Evolutionary conservation across 2,888 invertebrate species (phyloP), one percentile per base, ranked within the genome.

Genomic region (Athetis lepigone): DNA sequence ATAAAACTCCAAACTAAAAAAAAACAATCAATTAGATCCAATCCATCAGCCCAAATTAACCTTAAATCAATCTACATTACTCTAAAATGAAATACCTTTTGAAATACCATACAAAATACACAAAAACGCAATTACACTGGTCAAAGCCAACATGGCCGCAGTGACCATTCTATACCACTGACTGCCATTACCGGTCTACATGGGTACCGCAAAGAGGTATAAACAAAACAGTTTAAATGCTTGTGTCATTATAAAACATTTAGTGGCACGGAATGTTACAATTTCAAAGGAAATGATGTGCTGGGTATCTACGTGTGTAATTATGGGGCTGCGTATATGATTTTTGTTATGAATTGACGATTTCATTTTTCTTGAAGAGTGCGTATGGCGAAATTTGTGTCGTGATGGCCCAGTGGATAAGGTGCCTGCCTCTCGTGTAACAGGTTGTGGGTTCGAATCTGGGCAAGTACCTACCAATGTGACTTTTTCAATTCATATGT

Each of bases 181-280:
- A 57, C 45, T 27, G n/a, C 37, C 51, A 69, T 75, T 76, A 76
- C 61, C 45, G 19, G 33, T 46, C 63, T 51, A 62, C 70, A 77
- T 77, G 61, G 50, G 33, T 27, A 50, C 72, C 71, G 62, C 66
- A 81, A 67, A 71, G 52, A 76, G 68, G 60, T 71, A 81, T 68
- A 80, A 79, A 81, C 80, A 77, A 77, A 79, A 69, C 73, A 70
- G 74, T 85, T 85, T 78, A 67, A 80, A 77, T 63, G 76, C 50
- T 47, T 45, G 49, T 66, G 76, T 82, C 75, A 85, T 85, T 85
- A 86, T 75, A 82, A 81, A 84, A 80, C 85, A 80, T 85, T 87
- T 87, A 87, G 70, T 65, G 47, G 71, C 85, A 83, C 82, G 86
- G 75, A 63, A 71, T 60, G 61, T 70, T 59, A 79, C 73, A 61